These are phyloP conservation scores for Anguilla rostrata DNA, from an alignment of 2,113 vertebrate genomes.

Conservation along the genomic window DNA sequence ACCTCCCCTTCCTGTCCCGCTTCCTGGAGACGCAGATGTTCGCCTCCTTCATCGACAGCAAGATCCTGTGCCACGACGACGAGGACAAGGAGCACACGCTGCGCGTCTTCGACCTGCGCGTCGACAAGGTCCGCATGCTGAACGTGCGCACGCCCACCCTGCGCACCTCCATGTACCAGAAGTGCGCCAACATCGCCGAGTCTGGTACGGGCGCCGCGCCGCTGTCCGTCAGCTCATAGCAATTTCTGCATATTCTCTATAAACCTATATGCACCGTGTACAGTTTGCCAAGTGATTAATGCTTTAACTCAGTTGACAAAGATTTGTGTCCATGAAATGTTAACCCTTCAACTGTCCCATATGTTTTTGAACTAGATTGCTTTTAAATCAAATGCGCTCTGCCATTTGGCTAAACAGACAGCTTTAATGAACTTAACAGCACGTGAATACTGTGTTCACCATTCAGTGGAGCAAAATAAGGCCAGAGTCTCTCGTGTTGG, in stretches of 20 bases:
- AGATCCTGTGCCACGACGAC: constrained; percentile 96
- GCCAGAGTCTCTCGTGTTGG: background rate
- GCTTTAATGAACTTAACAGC: background rate
- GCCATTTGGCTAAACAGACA: no score
- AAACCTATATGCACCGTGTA: background rate
- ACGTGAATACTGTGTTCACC: background rate
- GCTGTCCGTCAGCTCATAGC: background rate
- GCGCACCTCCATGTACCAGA: constrained; percentile 97
- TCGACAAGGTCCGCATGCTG: constrained; percentile 91
- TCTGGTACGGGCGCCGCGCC: constrained; percentile 71
- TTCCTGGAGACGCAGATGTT: constrained; percentile 99
- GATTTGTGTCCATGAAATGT: background rate
- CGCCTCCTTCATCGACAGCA: constrained; percentile 95
- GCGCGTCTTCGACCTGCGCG: constrained; percentile 88
- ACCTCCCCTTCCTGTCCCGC: constrained; percentile 94
- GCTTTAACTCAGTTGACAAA: background rate
- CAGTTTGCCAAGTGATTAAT: background rate
- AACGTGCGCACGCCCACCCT: constrained; percentile 94
- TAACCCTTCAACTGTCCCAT: no score
- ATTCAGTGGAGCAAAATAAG: background rate
- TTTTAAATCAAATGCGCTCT: no score
- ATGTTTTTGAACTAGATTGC: no score
- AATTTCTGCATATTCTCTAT: no score
- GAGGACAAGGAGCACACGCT: constrained; percentile 94
- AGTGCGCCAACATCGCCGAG: constrained; percentile 93